These are phyloP conservation scores for Standfussiana lucernea DNA, from an alignment of 2,888 invertebrate species.

Conservation along the genomic window DNA sequence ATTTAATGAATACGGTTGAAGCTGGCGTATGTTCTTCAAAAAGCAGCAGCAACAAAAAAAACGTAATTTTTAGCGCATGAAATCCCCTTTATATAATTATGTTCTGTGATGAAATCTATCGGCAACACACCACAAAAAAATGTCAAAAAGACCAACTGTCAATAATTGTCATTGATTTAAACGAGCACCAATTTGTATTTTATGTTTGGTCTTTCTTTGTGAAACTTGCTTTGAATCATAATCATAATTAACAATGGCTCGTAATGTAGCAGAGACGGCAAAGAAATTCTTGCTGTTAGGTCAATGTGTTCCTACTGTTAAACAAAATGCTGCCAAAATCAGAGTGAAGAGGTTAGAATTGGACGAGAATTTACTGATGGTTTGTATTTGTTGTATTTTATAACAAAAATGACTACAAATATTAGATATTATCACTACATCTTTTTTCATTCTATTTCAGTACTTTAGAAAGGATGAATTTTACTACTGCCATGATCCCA, in stretches of 20 bases:
- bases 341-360: slow-evolving; percentile 93
- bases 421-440: not conserved
- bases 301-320: slow-evolving; percentile 94
- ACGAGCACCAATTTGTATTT: not conserved
- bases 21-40: too few relatives aligned
- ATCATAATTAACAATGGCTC: slow-evolving; percentile 76
- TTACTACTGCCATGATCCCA: slow-evolving; percentile 94
- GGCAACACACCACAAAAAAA: not conserved
- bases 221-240: not conserved
- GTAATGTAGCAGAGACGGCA: slow-evolving; percentile 84
- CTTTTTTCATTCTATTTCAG: slow-evolving; percentile 85
- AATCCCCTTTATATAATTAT: too few relatives aligned
- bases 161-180: not conserved
- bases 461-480: slow-evolving; percentile 94
- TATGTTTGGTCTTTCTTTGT: not conserved
- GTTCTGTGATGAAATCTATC: too few relatives aligned
- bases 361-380: slow-evolving; percentile 95
- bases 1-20: too few relatives aligned
- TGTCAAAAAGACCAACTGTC: not conserved
- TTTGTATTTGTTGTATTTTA: slow-evolving; percentile 76
- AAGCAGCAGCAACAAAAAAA: too few relatives aligned
- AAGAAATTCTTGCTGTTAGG: slow-evolving; percentile 92
- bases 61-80: too few relatives aligned
- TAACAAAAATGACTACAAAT: not conserved
- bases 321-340: slow-evolving; percentile 95